A percentile compares a stretch with the other conserved stretches of the same genome.
These are phyloP conservation scores for Saguinus imperator DNA, from an alignment of 2,113 vertebrate species.

Conservation along the genomic window DNA sequence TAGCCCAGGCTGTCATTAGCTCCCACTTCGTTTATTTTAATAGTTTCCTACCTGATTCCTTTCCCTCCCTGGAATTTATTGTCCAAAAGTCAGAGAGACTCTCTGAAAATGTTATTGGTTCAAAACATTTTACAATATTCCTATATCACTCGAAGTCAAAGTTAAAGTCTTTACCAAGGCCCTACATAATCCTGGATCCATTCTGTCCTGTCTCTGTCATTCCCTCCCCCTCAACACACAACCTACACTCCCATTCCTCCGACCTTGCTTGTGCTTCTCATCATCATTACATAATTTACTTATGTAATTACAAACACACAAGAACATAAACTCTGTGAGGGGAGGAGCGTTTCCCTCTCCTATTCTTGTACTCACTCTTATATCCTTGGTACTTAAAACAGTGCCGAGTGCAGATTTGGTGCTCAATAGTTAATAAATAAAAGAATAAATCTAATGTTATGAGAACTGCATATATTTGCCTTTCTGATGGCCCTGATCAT, in stretches of 20 bases:
- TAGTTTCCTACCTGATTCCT: not conserved
- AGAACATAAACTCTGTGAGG: not conserved
- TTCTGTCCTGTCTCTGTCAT: not conserved
- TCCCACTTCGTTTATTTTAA: not conserved
- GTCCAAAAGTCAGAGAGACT: not conserved
- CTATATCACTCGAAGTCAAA: not conserved
- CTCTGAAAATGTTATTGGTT: not conserved
- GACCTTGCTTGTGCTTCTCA: not conserved
- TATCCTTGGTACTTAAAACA: not conserved
- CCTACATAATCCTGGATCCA: not conserved
- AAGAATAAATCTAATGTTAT: not conserved
- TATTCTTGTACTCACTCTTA: not conserved
- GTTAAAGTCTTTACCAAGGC: not conserved
- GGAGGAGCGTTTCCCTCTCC: not conserved
- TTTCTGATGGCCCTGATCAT: not conserved
- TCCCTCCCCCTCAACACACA: not conserved
- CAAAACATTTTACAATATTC: conserved; percentile 16
- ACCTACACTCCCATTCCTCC: not conserved
- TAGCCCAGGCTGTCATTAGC: not conserved
- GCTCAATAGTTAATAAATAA: conserved; percentile 5
- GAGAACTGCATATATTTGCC: not conserved
- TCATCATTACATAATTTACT: not conserved
- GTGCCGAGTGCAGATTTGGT: not conserved
- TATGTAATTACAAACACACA: not conserved
- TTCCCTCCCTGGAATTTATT: not conserved